A percentile compares a stretch with the other conserved stretches of the same genome.
phyloP scores from a whole-genome alignment of 2,888 invertebrate species.

The Psylliodes chrysocephalus region DNA sequence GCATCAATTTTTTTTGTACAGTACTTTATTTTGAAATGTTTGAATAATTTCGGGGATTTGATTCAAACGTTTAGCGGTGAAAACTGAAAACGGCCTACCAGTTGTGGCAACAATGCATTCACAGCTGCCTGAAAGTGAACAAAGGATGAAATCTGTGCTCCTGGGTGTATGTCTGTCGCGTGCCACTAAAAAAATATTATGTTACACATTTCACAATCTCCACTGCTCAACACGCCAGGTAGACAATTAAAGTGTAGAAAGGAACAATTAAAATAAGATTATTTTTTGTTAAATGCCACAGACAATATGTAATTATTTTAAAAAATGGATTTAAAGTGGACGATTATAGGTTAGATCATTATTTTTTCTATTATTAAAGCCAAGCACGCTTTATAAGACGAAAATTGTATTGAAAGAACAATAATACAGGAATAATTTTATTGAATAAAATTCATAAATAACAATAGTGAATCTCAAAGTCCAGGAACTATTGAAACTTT shows the following conservation, averaged over 20 bases:
- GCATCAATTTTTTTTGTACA: no score
- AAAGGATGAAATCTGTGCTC: constrained; percentile 37
- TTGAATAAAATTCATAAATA: no score
- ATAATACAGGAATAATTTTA: no score
- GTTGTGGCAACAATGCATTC: constrained; percentile 8
- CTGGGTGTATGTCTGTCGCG: constrained; percentile 35
- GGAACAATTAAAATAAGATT: constrained; percentile 7
- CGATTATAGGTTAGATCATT: background rate
- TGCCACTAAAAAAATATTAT: constrained; percentile 31
- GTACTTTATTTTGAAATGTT: no score
- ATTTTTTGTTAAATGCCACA: no score
- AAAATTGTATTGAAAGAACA: no score
- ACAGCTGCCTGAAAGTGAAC: constrained; percentile 29
- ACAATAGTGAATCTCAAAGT: no score
- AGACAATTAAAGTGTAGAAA: constrained; percentile 16
- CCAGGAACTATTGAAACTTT: no score
- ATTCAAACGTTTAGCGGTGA: no score
- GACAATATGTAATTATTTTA: background rate
- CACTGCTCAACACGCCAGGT: background rate
- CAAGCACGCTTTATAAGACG: background rate
- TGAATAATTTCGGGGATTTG: no score
- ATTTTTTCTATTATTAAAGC: background rate
- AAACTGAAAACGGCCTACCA: no score
- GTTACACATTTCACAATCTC: constrained; percentile 22
- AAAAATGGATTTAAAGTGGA: background rate